A percentile compares a stretch with the other conserved stretches of the same genome.
phyloP scores from a whole-genome alignment of 2,888 invertebrate genomes.

The Branchinecta sandiegonensis region DNA sequence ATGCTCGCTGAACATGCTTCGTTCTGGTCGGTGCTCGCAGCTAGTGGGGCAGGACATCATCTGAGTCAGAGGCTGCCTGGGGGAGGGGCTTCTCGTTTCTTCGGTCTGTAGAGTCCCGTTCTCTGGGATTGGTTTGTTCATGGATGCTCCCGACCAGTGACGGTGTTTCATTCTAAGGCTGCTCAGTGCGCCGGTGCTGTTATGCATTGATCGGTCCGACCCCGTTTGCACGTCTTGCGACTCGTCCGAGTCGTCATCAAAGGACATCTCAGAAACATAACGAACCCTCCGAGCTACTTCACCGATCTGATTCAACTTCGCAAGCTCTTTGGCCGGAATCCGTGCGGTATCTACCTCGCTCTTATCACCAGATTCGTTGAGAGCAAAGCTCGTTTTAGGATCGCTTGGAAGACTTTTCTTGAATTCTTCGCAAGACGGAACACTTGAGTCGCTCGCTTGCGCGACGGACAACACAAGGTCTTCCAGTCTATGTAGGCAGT shows the following conservation, averaged over 20 bases:
- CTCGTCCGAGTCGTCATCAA: background rate
- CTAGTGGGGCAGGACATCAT: slow-evolving; percentile 5
- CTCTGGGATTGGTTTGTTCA: background rate
- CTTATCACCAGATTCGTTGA: background rate
- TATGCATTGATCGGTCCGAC: background rate
- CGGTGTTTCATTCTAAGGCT: background rate
- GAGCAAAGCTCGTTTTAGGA: background rate
- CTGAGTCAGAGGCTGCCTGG: background rate
- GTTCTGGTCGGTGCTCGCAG: background rate
- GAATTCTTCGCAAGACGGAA: background rate
- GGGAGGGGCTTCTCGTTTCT: background rate
- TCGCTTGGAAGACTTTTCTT: background rate
- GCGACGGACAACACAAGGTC: background rate
- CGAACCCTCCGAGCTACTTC: slow-evolving; percentile 6
- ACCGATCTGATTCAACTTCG: background rate
- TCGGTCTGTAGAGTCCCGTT: background rate
- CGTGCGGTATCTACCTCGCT: background rate
- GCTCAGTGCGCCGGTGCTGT: background rate
- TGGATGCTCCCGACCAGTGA: background rate
- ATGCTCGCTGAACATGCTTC: background rate
- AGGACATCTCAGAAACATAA: slow-evolving; percentile 11
- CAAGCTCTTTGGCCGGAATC: background rate
- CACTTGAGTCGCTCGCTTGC: background rate
- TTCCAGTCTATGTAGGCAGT: background rate
- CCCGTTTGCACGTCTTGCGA: background rate